Evolutionary conservation across 2,888 invertebrate species (phyloP), one percentile per base, ranked within the genome.

Genomic region (Chymomyza procnemis): DNA sequence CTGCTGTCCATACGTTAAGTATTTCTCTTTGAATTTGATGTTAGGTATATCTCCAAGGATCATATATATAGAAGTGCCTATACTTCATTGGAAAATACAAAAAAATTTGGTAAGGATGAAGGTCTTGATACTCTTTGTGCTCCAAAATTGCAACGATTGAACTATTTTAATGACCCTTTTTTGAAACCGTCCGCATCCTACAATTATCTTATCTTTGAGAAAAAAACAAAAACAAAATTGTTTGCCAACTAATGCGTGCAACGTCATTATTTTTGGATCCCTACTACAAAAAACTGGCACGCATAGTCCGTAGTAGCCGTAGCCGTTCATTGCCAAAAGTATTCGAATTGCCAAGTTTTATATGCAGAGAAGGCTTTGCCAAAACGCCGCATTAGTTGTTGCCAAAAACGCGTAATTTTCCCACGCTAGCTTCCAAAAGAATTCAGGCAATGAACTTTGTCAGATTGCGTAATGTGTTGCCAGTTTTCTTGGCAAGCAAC

Each of bases 371-470:
- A 50, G 19, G 16, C 16, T 16, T 76, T 81, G 80, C 80, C 80
- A 81, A 81, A 84, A 50, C 16, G 34, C 34, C 19, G 50, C 16
- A 50, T 18, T 16, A 50, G 50, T 54, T 54, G 50, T 54, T 54
- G 54, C 19, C 21, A 21, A 54, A 54, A 54, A 54, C 22, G 54
- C 54, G 54, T 54, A 54, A 79, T 78, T 82, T 80, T 76, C 85
- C 71, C 78, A 80, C 80, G 73, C 76, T 80, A 78, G 75, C 76
- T 82, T 85, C 85, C 85, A 85, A 82, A n/a, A 78, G 69, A 69
- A 74, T 61, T 47, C 63, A 48, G 81, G 85, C 81, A 81, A 81
- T 81, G 81, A 81, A 81, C 80, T 81, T 81, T 81, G 58, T 34
- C 50, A 58, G 16, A 26, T 56, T 81, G 80, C 80, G 82, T 85